These are phyloP conservation scores for Hyposoter dolosus DNA, from an alignment of 2,888 invertebrate species.

Conservation along the genomic window DNA sequence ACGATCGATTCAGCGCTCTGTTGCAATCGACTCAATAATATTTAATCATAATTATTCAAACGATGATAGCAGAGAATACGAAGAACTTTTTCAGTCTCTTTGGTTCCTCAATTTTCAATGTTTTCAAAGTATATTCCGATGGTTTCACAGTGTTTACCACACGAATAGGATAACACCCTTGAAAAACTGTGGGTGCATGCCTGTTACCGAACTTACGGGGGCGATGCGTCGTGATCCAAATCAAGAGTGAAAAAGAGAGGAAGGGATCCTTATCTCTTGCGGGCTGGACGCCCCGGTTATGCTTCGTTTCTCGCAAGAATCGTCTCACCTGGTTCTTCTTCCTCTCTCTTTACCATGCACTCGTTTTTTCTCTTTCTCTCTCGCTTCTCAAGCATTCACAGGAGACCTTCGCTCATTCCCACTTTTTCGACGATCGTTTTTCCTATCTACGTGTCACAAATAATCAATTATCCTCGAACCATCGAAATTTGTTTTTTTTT, in stretches of 20 bases:
- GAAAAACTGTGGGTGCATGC: conserved; percentile 65
- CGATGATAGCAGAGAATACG: neutral
- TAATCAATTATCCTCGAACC: conserved; percentile 10
- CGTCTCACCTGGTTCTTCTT: conserved; percentile 82
- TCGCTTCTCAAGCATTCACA: conserved; percentile 9
- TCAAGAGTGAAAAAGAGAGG: conserved; percentile 72
- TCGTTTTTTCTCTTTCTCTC: conserved; percentile 26
- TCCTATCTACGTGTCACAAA: neutral
- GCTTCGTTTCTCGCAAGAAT: conserved; percentile 82
- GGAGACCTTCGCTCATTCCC: neutral
- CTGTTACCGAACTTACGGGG: conserved; percentile 74
- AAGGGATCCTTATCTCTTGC: conserved; percentile 82
- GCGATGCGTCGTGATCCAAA: conserved; percentile 82
- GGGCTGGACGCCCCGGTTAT: conserved; percentile 80
- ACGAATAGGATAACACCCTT: neutral
- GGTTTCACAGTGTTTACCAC: neutral
- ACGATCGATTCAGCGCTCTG: neutral
- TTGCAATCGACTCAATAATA: neutral
- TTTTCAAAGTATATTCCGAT: neutral
- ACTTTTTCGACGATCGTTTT: neutral
- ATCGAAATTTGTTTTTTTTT: neutral
- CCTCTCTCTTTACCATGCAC: conserved; percentile 65
- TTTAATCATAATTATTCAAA: neutral
- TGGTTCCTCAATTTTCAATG: neutral
- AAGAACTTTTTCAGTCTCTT: neutral